These are phyloP conservation scores for Tenualosa thibaudeaui DNA, from an alignment of 2,797 vertebrate species.

Conservation along the genomic window DNA sequence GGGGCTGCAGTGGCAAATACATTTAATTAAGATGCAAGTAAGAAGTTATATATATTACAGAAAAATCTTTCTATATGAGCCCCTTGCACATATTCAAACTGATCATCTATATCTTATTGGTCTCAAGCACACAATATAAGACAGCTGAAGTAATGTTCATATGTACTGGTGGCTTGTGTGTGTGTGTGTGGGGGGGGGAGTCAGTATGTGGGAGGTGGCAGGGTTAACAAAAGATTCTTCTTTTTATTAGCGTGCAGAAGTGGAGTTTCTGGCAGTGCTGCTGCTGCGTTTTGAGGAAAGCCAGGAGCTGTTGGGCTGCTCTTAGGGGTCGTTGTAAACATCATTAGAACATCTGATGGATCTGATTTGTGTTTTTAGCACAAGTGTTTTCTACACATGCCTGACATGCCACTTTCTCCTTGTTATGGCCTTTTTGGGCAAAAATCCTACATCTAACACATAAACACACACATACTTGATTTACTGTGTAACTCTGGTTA, in stretches of 20 bases:
- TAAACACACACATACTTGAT: conserved; percentile 7
- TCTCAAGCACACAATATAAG: background rate
- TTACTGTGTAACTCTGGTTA: conserved; percentile 1
- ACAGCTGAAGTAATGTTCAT: background rate
- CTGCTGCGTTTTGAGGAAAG: conserved; percentile 20
- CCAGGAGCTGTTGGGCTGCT: background rate
- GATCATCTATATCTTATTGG: too few relatives aligned
- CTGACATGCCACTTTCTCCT: background rate
- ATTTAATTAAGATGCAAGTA: background rate
- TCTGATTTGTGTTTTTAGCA: background rate
- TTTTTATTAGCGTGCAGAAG: background rate
- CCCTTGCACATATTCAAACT: too few relatives aligned
- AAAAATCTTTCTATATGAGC: too few relatives aligned
- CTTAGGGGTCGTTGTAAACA: conserved; percentile 4
- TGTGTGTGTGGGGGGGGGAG: background rate
- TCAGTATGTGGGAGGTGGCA: background rate
- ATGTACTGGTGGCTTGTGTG: background rate
- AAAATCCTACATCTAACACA: conserved; percentile 21
- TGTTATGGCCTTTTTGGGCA: conserved; percentile 15
- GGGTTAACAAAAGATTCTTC: background rate
- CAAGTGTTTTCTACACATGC: background rate
- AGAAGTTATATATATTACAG: too few relatives aligned
- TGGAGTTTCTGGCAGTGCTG: conserved; percentile 16
- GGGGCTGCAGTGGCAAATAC: background rate
- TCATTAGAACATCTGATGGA: conserved; percentile 24